phyloP scores from a whole-genome alignment of 2,888 invertebrate species.

The Atrina japonica region DNA sequence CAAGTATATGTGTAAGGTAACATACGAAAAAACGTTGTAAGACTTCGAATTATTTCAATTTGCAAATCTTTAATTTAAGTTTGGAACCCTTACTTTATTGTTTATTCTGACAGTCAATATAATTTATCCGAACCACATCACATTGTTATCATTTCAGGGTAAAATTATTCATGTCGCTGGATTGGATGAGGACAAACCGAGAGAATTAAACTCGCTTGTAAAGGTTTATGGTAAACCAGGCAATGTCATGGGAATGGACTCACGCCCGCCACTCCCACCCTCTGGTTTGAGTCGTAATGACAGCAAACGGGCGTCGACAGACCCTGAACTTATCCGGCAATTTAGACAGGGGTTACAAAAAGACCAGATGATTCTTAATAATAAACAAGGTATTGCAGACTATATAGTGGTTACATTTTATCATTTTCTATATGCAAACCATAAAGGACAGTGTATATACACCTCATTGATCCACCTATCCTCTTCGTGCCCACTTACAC shows the following conservation, averaged over 20 bases:
- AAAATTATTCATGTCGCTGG: constrained; percentile 4
- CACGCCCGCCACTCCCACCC: constrained; percentile 2
- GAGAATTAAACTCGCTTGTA: constrained; percentile 38
- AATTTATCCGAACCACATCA: no score
- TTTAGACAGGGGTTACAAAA: constrained; percentile 57
- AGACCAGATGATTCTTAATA: constrained; percentile 48
- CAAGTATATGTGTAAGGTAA: no score
- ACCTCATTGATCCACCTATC: no score
- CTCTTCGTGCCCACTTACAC: no score
- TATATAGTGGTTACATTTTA: no score
- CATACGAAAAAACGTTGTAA: no score
- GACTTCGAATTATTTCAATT: no score
- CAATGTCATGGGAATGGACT: background rate
- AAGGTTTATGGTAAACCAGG: constrained; percentile 28
- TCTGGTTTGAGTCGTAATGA: constrained; percentile 24
- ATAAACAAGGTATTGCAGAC: constrained; percentile 16
- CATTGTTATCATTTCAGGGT: no score
- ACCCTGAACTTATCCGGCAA: constrained; percentile 48
- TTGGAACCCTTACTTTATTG: no score
- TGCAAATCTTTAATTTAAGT: no score
- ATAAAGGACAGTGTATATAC: no score
- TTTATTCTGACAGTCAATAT: no score
- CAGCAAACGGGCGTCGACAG: constrained; percentile 26
- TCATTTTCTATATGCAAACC: background rate
- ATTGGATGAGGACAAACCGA: constrained; percentile 27